Base-by-base conservation (phyloP, 2,888 invertebrate species). In the Galerucella pusilla region DNA sequence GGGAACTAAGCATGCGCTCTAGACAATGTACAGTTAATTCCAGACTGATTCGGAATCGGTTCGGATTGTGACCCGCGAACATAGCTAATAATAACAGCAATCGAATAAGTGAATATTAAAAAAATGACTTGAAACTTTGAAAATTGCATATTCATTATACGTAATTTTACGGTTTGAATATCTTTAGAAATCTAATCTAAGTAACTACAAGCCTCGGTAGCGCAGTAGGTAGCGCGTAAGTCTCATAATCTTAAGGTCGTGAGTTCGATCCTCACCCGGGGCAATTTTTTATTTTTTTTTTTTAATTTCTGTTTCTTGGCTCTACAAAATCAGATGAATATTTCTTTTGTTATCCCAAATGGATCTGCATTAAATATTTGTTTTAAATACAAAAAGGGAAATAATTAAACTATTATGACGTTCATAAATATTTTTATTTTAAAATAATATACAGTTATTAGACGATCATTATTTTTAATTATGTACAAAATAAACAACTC, bases 261-360 rank as follows among this genome's bases (percentile, higher is more conserved):
- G 94, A 95, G 95, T 95, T 95, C 94, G 94, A 95, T 93, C 94
- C 94, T 94, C 94, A 94, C 94, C 92, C 93, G 94, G 94, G 93
- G 93, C 93, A 94, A 81, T 78, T 87, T 82, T 80, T 76, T 16
- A 81, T 78, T 87, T 82, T 80, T 76, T 16, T 20, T 1, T 0
- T 46, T 46, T 1, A 46, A 46, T 46, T 4, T 9, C 6, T 46
- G 1, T 46, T 46, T 4, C 2, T 0, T 11, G 0, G 46, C 12
- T 59, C 4, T 59, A 59, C 9, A 59, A 59, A 20, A 59, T 59
- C n/a, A 2, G 28, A 2, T 28, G 4, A 2, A 28, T 28, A 28
- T 28, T 28, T 2, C 0, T 28, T 28, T 28, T 28, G 2, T 28
- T 35, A 35, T 35, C 35, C 6, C 6, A 35, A 35, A 35, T 35